Percentiles rank a stretch among this genome's conserved stretches.
Evolutionary conservation across 2,797 vertebrate genomes (phyloP).

Genomic region (Bryconaethiops microstoma): DNA sequence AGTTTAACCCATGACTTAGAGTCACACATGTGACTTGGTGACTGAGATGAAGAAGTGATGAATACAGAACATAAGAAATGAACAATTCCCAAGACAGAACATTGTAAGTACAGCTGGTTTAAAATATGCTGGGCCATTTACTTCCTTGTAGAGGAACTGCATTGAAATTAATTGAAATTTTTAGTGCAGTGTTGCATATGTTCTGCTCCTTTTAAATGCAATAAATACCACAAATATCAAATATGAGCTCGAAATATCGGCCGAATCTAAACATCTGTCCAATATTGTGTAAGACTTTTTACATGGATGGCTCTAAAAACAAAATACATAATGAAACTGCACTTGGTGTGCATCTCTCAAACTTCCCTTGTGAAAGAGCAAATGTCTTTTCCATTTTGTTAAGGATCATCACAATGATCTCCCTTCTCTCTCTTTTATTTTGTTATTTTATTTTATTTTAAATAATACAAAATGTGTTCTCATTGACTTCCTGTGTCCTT

Average conservation of each 20-base stretch:
- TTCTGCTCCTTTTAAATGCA: too few relatives aligned
- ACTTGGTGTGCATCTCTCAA: too few relatives aligned
- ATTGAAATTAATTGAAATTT: too few relatives aligned
- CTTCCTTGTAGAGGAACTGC: too few relatives aligned
- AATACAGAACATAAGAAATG: not conserved
- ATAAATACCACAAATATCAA: too few relatives aligned
- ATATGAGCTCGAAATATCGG: too few relatives aligned
- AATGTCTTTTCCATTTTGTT: not conserved
- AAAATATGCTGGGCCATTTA: not conserved
- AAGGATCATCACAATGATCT: not conserved
- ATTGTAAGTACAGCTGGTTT: not conserved
- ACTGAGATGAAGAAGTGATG: not conserved
- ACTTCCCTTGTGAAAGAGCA: not conserved
- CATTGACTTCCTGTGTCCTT: not conserved
- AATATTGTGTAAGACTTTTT: not conserved
- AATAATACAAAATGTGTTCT: not conserved
- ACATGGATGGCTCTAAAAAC: too few relatives aligned
- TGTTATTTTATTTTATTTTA: not conserved
- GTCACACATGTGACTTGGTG: not conserved
- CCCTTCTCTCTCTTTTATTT: not conserved
- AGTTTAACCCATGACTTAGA: not conserved
- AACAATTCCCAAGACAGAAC: not conserved
- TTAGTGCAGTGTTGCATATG: too few relatives aligned
- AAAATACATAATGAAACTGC: too few relatives aligned
- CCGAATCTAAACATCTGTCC: too few relatives aligned